Evolutionary conservation across 2,888 invertebrate species (phyloP).

Genomic region (Drosophila greeni): DNA sequence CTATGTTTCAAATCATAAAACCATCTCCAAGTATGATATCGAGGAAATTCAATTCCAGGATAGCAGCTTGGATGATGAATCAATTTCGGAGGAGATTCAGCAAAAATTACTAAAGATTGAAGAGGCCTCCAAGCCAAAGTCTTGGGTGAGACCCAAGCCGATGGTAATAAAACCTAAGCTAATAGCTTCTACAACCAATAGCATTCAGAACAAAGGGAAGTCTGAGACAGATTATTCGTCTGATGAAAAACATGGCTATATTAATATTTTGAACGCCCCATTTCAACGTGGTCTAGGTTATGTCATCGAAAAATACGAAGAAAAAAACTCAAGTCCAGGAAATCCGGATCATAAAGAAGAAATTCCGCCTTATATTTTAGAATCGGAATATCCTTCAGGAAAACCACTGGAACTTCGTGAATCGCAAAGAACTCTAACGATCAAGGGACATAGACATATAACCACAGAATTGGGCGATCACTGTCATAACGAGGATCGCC

Average conservation of each 20-base stretch:
- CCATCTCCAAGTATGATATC: too few relatives aligned
- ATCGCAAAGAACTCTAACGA: conserved; percentile 50
- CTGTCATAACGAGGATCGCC: conserved; percentile 40
- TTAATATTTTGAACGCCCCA: conserved; percentile 35
- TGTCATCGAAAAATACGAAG: neutral
- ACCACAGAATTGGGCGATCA: conserved; percentile 45
- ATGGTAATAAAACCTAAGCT: neutral
- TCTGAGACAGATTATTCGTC: too few relatives aligned
- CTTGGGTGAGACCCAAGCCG: conserved; percentile 1
- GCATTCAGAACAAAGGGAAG: neutral
- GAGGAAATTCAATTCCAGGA: neutral
- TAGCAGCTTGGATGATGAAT: neutral
- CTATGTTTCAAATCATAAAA: neutral
- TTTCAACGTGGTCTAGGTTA: conserved; percentile 6
- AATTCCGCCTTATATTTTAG: neutral
- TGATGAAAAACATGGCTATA: neutral
- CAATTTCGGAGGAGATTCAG: neutral
- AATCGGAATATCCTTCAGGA: too few relatives aligned
- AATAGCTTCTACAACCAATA: neutral
- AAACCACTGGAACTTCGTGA: conserved; percentile 18
- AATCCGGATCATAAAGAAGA: neutral
- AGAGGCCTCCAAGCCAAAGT: conserved; percentile 51
- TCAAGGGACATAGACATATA: conserved; percentile 46
- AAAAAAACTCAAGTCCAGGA: too few relatives aligned
- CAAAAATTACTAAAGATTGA: conserved; percentile 37